phyloP scores from a whole-genome alignment of 2,888 invertebrate species.

The Iphiclides podalirius region DNA sequence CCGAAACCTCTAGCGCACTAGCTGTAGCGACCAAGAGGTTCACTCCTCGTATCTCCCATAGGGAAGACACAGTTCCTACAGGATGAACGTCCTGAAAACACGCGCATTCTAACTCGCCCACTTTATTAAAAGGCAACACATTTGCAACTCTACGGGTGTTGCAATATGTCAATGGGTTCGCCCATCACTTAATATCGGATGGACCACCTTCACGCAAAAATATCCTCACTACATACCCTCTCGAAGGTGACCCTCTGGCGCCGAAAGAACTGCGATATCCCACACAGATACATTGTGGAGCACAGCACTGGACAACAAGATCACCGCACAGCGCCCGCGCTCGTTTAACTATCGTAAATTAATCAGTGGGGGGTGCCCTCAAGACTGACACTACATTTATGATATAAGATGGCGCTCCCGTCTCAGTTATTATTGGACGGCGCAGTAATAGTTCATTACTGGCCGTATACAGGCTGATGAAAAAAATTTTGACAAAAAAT shows the following conservation, averaged over 20 bases:
- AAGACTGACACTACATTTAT: slow-evolving; percentile 9
- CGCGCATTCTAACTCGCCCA: too few species aligned
- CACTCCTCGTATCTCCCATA: too few species aligned
- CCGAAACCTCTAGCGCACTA: too few species aligned
- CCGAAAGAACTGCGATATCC: slow-evolving; percentile 61
- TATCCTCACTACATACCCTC: slow-evolving; percentile 43
- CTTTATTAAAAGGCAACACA: too few species aligned
- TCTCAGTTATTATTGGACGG: slow-evolving; percentile 24
- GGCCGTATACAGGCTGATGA: slow-evolving; percentile 19
- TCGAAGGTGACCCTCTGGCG: slow-evolving; percentile 52
- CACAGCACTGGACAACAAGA: neutral
- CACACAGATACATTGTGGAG: slow-evolving; percentile 57
- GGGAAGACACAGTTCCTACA: too few species aligned
- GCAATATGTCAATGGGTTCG: too few species aligned
- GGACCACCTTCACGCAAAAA: too few species aligned
- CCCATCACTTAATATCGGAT: too few species aligned
- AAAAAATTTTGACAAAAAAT: too few species aligned
- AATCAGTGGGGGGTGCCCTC: slow-evolving; percentile 2
- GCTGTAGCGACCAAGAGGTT: too few species aligned
- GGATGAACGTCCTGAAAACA: too few species aligned
- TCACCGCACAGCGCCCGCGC: neutral
- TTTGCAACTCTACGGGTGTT: too few species aligned
- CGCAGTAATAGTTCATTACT: slow-evolving; percentile 20
- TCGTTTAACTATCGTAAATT: neutral
- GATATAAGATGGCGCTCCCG: slow-evolving; percentile 17